A percentile compares a stretch with the other conserved stretches of the same genome.
These are phyloP conservation scores for Tachyglossus aculeatus DNA, from an alignment of 2,797 vertebrate species.

Conservation along the genomic window DNA sequence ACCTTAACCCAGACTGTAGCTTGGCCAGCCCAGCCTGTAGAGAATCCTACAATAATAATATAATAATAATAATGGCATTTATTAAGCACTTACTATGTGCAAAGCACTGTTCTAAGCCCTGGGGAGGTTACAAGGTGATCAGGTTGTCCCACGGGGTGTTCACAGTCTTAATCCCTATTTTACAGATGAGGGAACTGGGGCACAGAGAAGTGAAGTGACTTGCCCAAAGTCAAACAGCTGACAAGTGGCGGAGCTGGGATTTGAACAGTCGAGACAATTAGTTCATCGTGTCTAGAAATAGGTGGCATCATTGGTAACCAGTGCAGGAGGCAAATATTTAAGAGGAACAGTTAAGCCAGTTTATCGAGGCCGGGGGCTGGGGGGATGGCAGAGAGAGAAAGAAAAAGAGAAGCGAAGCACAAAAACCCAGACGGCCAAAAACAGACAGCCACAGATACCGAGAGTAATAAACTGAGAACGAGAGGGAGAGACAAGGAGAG, in stretches of 20 bases:
- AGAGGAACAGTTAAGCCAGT: slow-evolving; percentile 19
- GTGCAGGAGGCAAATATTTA: slow-evolving; percentile 21
- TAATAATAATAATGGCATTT: too few species aligned
- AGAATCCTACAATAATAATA: too few species aligned
- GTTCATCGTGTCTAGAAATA: slow-evolving; percentile 34
- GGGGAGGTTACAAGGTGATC: too few species aligned
- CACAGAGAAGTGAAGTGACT: too few species aligned
- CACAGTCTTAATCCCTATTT: too few species aligned
- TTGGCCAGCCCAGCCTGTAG: neutral
- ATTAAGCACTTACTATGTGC: too few species aligned
- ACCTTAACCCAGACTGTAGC: neutral
- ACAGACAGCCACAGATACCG: too few species aligned
- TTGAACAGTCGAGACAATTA: slow-evolving; percentile 20
- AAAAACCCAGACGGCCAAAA: neutral
- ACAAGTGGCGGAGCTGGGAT: too few species aligned
- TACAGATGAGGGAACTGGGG: too few species aligned
- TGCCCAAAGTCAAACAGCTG: too few species aligned
- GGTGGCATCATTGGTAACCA: slow-evolving; percentile 23
- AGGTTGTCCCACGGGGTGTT: too few species aligned
- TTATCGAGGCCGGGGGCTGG: slow-evolving; percentile 1
- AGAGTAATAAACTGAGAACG: neutral
- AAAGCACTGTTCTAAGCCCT: too few species aligned
- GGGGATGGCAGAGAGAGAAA: neutral
- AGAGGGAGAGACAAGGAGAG: neutral
- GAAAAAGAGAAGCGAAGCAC: neutral